Evolutionary conservation across 2,797 vertebrate species (phyloP), one percentile per base, ranked within the genome.

Genomic region (Luscinia luscinia): DNA sequence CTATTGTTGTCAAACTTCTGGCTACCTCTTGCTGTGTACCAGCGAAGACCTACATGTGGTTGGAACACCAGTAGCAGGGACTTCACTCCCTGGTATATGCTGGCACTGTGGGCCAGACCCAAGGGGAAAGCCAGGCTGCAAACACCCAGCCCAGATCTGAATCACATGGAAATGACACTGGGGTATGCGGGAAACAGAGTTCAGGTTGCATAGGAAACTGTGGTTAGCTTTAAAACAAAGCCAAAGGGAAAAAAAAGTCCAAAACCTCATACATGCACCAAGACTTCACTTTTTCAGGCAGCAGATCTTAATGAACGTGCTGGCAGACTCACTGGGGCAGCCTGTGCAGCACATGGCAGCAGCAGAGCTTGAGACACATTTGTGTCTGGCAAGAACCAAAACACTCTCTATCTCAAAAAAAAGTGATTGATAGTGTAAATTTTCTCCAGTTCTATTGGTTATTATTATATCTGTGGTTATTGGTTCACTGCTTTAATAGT

Each of bases 141-240:
- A 3, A 3, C 61, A 64, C 21, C 51, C 59, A 48, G 4, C 38
- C 17, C 40, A 23, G 40, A 34, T 76, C n/a, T 62, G 57, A 59
- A 34, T 63, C 54, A 59, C 57, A 49, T 0, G 0, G 77, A 96
- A 95, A 49, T 32, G 57, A 26, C 64, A 43, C 4, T 1, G 40
- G 28, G 58, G 5, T 19, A 11, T 12, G 24, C 55, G 38, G 63
- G 0, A 9, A 81, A 63, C 46, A 0, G 30, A 81, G 55, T 45
- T 90, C 76, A 85, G 45, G 62, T 16, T 49, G 45, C 76, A 88
- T 45, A 73, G 87, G 83, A 88, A 91, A 55, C 67, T 74, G 89
- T 70, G 85, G 76, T 30, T 74, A 69, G 38, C 32, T 84, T 75
- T 43, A 77, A 90, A 83, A 84, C 9, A 12, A 0, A 38, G 45